phyloP scores from a whole-genome alignment of 2,888 invertebrate species.

The Melanchra persicariae region DNA sequence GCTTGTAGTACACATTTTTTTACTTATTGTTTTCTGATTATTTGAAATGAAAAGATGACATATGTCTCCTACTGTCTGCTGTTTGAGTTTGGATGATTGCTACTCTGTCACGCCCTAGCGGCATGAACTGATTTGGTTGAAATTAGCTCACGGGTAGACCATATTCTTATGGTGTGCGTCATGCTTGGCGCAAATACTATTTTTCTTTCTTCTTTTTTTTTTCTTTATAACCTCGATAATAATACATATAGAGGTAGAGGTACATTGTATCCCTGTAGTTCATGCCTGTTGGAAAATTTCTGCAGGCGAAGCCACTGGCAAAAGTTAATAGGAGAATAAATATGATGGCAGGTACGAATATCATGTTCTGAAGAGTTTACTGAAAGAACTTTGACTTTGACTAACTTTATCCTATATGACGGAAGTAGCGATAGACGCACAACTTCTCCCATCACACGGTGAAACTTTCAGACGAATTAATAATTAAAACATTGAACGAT shows the following conservation, averaged over 20 bases:
- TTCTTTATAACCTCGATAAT: background rate
- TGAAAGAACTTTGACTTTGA: conserved; percentile 23
- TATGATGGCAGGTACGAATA: background rate
- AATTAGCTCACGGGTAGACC: background rate
- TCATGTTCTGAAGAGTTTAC: conserved; percentile 6
- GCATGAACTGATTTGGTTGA: background rate
- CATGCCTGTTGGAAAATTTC: background rate
- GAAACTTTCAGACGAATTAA: conserved; percentile 30
- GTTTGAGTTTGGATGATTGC: background rate
- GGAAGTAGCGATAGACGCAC: conserved; percentile 3
- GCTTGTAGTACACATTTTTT: no score
- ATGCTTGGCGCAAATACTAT: no score
- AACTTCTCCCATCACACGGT: conserved; percentile 17
- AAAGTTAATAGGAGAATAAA: background rate
- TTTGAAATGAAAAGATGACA: background rate
- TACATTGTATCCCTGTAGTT: background rate
- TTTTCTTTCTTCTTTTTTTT: no score
- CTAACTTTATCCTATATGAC: background rate
- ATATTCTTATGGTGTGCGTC: no score
- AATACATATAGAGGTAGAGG: no score
- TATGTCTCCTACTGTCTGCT: background rate
- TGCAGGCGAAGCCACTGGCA: background rate
- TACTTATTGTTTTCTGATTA: no score
- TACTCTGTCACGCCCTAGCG: background rate
- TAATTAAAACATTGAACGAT: conserved; percentile 43